Conservation (phyloP, 1,140 invertebrate genomes). For the Psilanteris sp. region DNA sequence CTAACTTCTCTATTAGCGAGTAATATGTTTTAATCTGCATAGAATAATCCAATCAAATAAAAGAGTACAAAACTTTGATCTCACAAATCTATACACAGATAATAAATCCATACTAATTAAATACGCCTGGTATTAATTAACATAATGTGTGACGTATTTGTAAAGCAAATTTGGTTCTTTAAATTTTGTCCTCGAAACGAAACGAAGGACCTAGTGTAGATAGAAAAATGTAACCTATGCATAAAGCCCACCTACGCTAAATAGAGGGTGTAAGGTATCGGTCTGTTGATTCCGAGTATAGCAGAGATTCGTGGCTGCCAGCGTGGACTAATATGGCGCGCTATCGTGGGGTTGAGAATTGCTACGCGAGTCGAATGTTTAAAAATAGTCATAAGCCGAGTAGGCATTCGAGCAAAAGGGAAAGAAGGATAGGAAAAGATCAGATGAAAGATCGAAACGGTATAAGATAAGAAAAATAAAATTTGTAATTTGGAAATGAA, state of each 20-base stretch:
- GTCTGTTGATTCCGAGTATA: conserved; percentile 74
- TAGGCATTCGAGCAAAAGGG: conserved; percentile 68
- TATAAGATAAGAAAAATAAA: conserved; percentile 7
- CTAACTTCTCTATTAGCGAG: no score
- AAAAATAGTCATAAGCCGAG: conserved; percentile 79
- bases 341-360: conserved; percentile 75
- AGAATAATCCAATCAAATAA: no score
- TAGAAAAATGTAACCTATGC: conserved; percentile 22
- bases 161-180: no score
- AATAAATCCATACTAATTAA: no score
- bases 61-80: no score
- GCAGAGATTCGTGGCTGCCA: conserved; percentile 75
- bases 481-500: not conserved
- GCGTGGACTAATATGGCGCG: conserved; percentile 80
- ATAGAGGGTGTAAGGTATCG: conserved; percentile 77
- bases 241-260: conserved; percentile 67
- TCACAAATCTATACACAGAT: no score
- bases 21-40: no score
- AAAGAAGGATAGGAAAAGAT: conserved; percentile 59
- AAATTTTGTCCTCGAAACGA: no score
- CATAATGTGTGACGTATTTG: no score
- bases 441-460: conserved; percentile 23
- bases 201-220: no score
- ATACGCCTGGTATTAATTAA: no score
- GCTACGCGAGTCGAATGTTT: conserved; percentile 73